Evolutionary conservation across 1,140 invertebrate species (phyloP), one percentile per base, ranked within the genome.

Genomic region (Lysiphlebus fabarum): DNA sequence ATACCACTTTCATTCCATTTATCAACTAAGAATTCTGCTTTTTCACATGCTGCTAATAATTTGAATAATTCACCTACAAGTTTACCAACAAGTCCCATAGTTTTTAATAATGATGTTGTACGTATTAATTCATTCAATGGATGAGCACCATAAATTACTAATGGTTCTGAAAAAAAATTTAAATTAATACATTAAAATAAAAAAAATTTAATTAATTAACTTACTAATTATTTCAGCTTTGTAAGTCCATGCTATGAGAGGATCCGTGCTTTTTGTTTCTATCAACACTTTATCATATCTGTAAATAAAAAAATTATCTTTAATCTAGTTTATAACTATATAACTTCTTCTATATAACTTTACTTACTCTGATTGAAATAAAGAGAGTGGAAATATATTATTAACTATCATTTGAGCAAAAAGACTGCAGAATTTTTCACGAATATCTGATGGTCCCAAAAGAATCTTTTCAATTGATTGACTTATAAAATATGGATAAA

Each of bases 231-330:
- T 80, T 74, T 90, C 83, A 9, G 84, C 84, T 64, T 89, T 74
- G 68, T 89, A 90, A 38, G 81, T 72, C 84, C 85, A 90, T 42
- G 90, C 77, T 65, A 83, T 85, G n/a, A 89, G 90, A 26, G 17
- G 0, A 75, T 83, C 76, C 65, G 90, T 75, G 67, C 91, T 88
- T 48, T 85, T 82, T 7, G 83, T 82, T 60, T 70, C 66, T 61
- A 79, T 72, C n/a, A 87, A 72, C 50, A 87, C 76, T 71, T 86
- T 78, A 53, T 71, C 69, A 41, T 84, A 76, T 47, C 83, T 78
- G 61, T 14, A 67, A 69, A 61, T 55, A 56, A 58, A 62, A 34
- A 26, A 12, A 53, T 49, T 62, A 62, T 55, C 62, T 67, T 65
- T 68, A 50, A 64, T 65, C 56, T 63, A 61, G 47, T 14, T 42